phyloP scores from a whole-genome alignment of 2,113 vertebrate genomes.

The Glareola pratincola region DNA sequence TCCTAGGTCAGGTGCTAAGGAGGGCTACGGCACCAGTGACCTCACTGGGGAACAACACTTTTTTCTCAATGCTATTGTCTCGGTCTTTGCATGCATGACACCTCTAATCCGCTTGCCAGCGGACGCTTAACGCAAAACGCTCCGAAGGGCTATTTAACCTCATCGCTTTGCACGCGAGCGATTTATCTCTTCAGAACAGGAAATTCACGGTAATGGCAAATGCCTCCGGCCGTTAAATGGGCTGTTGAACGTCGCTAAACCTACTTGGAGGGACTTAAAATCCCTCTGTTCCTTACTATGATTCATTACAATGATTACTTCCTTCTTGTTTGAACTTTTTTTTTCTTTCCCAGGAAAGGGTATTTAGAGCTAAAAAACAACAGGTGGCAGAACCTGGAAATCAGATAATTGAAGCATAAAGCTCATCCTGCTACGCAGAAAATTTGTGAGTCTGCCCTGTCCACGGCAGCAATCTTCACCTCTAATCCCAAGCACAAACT shows the following conservation, averaged over 20 bases:
- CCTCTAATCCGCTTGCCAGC: neutral
- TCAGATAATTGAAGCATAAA: neutral
- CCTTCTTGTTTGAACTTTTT: neutral
- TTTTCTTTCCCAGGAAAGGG: neutral
- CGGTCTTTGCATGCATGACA: neutral
- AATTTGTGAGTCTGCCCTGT: neutral
- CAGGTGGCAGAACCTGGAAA: neutral
- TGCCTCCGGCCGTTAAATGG: conserved; percentile 32
- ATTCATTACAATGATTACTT: neutral
- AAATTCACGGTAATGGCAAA: conserved; percentile 6
- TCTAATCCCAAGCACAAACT: neutral
- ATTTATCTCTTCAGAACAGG: conserved; percentile 23
- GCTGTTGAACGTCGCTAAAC: conserved; percentile 40
- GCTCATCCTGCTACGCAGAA: neutral
- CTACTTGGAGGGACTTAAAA: conserved; percentile 31
- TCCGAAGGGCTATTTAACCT: neutral
- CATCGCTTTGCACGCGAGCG: neutral
- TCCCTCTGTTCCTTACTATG: neutral
- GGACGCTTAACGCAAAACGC: neutral
- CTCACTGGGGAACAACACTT: neutral
- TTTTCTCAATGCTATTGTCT: neutral
- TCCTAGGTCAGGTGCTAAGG: neutral
- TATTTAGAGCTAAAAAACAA: neutral
- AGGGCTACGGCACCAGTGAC: neutral
- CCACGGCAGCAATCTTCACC: neutral